phyloP scores from a whole-genome alignment of 2,797 vertebrate genomes.

The Eospalax fontanierii region DNA sequence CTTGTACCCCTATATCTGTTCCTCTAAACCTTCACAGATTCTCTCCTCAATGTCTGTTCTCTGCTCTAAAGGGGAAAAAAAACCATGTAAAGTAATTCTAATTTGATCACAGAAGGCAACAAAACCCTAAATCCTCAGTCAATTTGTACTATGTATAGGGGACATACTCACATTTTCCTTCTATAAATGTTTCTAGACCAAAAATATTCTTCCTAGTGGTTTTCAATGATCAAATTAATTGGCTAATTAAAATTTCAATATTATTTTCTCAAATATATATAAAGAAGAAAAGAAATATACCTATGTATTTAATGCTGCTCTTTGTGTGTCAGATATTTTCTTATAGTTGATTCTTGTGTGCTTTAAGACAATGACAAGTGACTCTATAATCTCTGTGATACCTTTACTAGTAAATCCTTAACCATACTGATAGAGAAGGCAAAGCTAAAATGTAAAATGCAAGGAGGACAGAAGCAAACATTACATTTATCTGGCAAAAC shows the following conservation, averaged over 20 bases:
- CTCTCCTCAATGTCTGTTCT: neutral
- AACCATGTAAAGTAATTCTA: neutral
- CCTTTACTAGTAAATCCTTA: no score
- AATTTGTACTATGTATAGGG: neutral
- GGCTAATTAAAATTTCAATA: neutral
- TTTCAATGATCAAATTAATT: neutral
- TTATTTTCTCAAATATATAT: neutral
- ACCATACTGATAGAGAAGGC: no score
- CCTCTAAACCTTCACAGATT: neutral
- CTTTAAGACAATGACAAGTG: no score
- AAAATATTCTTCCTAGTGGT: neutral
- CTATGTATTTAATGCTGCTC: no score
- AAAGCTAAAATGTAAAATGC: no score
- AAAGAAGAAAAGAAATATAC: no score
- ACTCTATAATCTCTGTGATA: no score
- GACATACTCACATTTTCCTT: neutral
- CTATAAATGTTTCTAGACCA: neutral
- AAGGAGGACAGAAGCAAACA: no score
- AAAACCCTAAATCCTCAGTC: neutral
- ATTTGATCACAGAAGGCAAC: neutral
- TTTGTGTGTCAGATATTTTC: no score
- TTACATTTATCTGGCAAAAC: no score
- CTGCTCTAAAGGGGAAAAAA: neutral
- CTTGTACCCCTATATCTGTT: neutral
- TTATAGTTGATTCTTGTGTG: no score